Evolutionary conservation across 2,797 vertebrate species (phyloP).

Genomic region (Poecilia wingei): DNA sequence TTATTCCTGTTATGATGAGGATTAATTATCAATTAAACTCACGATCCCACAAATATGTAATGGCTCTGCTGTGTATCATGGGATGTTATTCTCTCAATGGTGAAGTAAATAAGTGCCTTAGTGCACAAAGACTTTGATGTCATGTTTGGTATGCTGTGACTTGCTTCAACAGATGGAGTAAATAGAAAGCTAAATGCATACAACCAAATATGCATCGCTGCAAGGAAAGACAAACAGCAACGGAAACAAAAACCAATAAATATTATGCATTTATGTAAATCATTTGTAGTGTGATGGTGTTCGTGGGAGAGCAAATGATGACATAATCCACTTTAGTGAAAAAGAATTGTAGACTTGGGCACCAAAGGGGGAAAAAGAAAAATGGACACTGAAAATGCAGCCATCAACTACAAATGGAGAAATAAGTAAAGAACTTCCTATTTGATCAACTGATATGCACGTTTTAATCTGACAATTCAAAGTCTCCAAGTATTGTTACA

Average conservation of each 20-base stretch:
- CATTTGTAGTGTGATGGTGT: not conserved
- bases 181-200: constrained; percentile 52
- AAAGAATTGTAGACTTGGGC: not conserved
- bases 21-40: constrained; percentile 80
- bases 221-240: constrained; percentile 19
- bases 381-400: not conserved
- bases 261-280: not conserved
- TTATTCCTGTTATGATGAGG: constrained; percentile 67
- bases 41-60: constrained; percentile 67
- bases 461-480: not conserved
- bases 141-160: constrained; percentile 43
- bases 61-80: constrained; percentile 53
- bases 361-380: not conserved
- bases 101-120: constrained; percentile 52
- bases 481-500: not conserved
- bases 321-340: not conserved
- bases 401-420: not conserved
- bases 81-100: constrained; percentile 52
- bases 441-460: not conserved
- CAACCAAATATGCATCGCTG: constrained; percentile 13
- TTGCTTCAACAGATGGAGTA: constrained; percentile 41
- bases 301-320: not conserved
- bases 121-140: constrained; percentile 42
- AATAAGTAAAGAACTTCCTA: not conserved
- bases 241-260: constrained; percentile 23